Evolutionary conservation across 2,113 vertebrate genomes (phyloP).

Genomic region (Spilogale gracilis): DNA sequence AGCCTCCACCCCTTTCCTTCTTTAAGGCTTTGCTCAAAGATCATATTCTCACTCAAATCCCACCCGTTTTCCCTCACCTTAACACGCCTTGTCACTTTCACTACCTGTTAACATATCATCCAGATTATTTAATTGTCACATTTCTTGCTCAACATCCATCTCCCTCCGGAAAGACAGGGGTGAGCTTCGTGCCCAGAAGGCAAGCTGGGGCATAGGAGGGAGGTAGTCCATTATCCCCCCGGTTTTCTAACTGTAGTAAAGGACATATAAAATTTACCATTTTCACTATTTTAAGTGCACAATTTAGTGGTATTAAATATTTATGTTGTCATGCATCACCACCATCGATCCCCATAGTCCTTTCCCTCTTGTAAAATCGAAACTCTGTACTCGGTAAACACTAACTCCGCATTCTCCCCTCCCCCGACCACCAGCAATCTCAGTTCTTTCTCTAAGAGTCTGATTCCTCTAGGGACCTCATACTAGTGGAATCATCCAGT

Average conservation of each 20-base stretch:
- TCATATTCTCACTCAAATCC: neutral
- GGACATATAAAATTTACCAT: neutral
- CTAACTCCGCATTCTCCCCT: neutral
- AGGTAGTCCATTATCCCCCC: neutral
- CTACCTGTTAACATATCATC: neutral
- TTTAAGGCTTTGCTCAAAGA: neutral
- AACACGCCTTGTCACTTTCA: neutral
- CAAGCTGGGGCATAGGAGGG: neutral
- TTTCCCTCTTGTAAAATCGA: neutral
- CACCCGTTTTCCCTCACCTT: fast-evolving
- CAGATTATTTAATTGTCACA: neutral
- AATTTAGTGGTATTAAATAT: neutral
- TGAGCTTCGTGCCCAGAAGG: neutral
- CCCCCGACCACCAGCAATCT: neutral
- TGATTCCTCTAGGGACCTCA: neutral
- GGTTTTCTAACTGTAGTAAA: neutral
- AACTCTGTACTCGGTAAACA: neutral
- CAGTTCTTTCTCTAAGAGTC: neutral
- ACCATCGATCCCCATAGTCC: neutral
- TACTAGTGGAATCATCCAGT: neutral
- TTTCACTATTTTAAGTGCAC: neutral
- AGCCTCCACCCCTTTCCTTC: neutral
- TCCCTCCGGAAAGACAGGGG: neutral
- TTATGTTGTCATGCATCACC: neutral
- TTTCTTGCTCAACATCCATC: neutral